phyloP scores from a whole-genome alignment of 2,113 vertebrate genomes.

The Nesoenas mayeri region DNA sequence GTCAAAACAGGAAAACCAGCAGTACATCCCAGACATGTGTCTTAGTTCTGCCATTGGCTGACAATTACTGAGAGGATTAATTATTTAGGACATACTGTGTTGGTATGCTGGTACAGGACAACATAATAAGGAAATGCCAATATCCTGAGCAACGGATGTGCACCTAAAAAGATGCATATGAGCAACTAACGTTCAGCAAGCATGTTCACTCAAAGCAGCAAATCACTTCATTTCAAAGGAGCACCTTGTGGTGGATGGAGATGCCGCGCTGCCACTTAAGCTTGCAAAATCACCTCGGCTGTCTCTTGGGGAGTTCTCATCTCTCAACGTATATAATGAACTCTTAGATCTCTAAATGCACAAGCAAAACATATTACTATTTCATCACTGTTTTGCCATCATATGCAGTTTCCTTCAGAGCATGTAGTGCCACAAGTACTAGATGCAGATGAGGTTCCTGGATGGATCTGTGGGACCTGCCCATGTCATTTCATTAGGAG shows the following conservation, averaged over 20 bases:
- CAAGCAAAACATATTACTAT: not conserved
- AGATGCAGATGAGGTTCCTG: not conserved
- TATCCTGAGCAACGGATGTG: not conserved
- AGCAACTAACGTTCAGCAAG: not conserved
- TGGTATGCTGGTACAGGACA: not conserved
- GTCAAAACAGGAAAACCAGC: not conserved
- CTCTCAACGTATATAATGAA: not conserved
- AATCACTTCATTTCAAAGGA: not conserved
- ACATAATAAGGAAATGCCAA: not conserved
- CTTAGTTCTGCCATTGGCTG: not conserved
- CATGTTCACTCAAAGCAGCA: not conserved
- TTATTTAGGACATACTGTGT: not conserved
- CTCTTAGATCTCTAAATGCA: not conserved
- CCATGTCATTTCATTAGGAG: not conserved
- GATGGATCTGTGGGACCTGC: not conserved
- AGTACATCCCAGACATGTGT: not conserved
- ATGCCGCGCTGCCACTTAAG: not conserved
- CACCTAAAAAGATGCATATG: not conserved
- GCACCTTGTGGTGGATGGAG: not conserved
- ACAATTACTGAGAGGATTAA: not conserved
- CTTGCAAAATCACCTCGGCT: not conserved
- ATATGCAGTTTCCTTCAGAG: not conserved
- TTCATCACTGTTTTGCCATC: not conserved
- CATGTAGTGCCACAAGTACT: accelerated
- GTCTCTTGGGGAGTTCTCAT: not conserved